Evolutionary conservation across 1,140 invertebrate genomes (phyloP), one percentile per base, ranked within the genome.

Genomic region (Trachymyrmex septentrionalis): DNA sequence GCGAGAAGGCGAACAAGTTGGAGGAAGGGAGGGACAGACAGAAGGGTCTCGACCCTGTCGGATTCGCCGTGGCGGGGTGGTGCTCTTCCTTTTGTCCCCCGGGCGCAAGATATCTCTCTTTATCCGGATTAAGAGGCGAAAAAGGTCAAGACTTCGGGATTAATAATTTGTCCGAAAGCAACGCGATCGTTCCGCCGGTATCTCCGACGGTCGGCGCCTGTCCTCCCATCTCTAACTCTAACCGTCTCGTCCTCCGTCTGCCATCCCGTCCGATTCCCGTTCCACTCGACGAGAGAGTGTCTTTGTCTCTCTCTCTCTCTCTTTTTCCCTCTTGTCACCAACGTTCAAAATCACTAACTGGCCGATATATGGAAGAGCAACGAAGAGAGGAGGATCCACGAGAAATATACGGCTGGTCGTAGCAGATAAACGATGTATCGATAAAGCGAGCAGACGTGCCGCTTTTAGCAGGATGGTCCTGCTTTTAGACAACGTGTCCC

Each of bases 151-250:
- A 91, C 89, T 92, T 78, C 10, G 85, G 91, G 92, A 94, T 93
- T 93, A 93, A 94, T 93, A 94, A 93, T 94, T 92, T 92, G 91
- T 92, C 89, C 67, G 85, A 53, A 59, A 27, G n/a, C 80, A 85
- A 86, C 53, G 88, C 53, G 88, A 87, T 87, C 85, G 77, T 38
- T 14, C 21, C 55, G 89, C 64, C 69, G 77, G 69, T 82, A 89
- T 87, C 85, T 89, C 77, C 55, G 82, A 72, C 80, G 77, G 66
- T 80, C 67, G 73, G 85, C 80, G 86, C 80, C 76, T 88, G 91
- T 86, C 86, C 53, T 87, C 76, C 77, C 85, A 82, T 90, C 89
- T 87, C 89, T 87, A 81, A 80, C 78, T 76, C 48, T 44, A 67
- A 61, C 27, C 48, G 61, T 4, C 63, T 75, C 48, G 44, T 34